Conservation (phyloP, 2,888 invertebrate genomes). For the Odontocolon sp. region DNA sequence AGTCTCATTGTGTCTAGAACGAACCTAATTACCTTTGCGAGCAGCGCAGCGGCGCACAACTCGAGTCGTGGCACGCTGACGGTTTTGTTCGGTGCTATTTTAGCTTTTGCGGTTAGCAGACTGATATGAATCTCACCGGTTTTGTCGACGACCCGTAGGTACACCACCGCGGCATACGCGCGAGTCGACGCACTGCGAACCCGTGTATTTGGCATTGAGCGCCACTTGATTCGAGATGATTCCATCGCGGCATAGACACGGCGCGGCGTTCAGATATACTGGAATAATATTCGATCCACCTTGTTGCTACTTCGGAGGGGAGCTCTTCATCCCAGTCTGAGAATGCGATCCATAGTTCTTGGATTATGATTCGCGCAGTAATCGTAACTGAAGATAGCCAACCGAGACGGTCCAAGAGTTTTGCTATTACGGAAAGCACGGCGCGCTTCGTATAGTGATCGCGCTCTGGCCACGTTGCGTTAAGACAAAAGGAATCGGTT, state of each 20-base stretch:
- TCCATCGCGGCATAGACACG: conserved; percentile 48
- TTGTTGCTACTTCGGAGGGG: conserved; percentile 1
- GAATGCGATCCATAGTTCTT: conserved; percentile 34
- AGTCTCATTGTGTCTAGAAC: not conserved
- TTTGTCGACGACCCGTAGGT: not conserved
- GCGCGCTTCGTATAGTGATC: not conserved
- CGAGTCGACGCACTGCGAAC: conserved; percentile 40
- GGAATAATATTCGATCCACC: conserved; percentile 8
- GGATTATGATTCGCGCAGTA: conserved; percentile 31
- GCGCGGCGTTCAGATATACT: not conserved
- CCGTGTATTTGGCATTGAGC: conserved; percentile 28
- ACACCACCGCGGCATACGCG: conserved; percentile 37
- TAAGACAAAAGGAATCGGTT: not conserved
- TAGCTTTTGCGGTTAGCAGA: not conserved
- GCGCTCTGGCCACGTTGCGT: not conserved
- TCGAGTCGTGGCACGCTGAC: conserved; percentile 18
- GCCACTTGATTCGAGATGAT: not conserved
- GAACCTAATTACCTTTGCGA: not conserved
- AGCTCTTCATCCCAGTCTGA: conserved; percentile 37
- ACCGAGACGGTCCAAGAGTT: conserved; percentile 7
- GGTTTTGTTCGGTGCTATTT: conserved; percentile 8
- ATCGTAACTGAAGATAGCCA: conserved; percentile 38
- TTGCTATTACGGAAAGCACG: not conserved
- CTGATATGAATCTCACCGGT: not conserved
- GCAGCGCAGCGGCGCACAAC: conserved; percentile 6